Percentiles rank a stretch among this genome's conserved stretches.
Evolutionary conservation across 2,113 vertebrate genomes (phyloP).

Genomic region (Gyps fulvus): DNA sequence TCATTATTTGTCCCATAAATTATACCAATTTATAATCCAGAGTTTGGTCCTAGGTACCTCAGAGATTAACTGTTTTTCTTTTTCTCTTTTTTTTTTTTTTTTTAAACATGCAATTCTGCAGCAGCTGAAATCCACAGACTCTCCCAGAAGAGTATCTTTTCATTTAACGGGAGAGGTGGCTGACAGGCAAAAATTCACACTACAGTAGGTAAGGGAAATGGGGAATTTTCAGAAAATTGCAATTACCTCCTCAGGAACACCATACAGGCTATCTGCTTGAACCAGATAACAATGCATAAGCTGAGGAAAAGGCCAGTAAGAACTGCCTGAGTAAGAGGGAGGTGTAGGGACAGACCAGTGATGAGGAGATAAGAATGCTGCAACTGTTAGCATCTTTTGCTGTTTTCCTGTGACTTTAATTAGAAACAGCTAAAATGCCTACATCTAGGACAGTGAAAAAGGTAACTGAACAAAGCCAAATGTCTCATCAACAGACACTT

Average conservation of each 20-base stretch:
- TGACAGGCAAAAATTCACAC: background rate
- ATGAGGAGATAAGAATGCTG: background rate
- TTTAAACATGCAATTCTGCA: background rate
- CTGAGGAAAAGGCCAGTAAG: background rate
- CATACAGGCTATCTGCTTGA: background rate
- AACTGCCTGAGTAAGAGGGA: background rate
- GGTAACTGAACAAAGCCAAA: conserved; percentile 61
- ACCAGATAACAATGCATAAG: background rate
- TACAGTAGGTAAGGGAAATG: background rate
- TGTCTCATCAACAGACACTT: conserved; percentile 54
- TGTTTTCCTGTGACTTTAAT: conserved; percentile 41
- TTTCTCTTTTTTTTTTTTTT: background rate
- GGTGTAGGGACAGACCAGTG: background rate
- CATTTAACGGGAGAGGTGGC: background rate
- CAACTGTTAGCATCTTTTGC: conserved; percentile 18
- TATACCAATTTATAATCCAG: background rate
- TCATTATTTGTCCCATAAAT: background rate
- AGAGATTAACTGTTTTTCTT: background rate
- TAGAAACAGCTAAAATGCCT: conserved; percentile 53
- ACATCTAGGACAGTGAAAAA: conserved; percentile 55
- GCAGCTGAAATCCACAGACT: background rate
- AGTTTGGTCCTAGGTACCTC: background rate
- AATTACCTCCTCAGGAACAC: background rate
- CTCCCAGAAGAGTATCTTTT: background rate
- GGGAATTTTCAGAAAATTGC: background rate